These are phyloP conservation scores for Lepus americanus DNA, from an alignment of 2,113 vertebrate species.

Conservation along the genomic window DNA sequence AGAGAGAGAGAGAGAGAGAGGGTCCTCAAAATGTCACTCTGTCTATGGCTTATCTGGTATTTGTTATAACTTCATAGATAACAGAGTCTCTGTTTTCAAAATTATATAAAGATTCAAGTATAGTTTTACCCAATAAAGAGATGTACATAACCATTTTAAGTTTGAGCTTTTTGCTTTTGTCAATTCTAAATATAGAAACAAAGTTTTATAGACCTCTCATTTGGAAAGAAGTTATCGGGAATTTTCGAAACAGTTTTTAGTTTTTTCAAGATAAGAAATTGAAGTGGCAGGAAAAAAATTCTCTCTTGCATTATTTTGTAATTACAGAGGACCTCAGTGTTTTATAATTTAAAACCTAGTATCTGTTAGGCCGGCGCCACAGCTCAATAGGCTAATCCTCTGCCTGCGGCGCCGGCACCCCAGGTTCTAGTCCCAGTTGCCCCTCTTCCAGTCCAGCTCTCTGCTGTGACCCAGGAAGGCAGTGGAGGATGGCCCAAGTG, in stretches of 20 bases:
- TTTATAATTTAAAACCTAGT: neutral
- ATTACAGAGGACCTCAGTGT: neutral
- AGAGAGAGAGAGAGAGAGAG: too few relatives aligned
- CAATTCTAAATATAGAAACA: constrained; percentile 8
- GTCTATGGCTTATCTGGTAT: neutral
- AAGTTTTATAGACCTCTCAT: neutral
- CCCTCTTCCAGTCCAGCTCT: too few relatives aligned
- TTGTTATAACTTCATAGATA: neutral
- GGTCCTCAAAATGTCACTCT: neutral
- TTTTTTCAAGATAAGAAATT: neutral
- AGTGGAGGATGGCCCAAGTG: too few relatives aligned
- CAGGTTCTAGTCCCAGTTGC: too few relatives aligned
- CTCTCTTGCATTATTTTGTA: constrained; percentile 3
- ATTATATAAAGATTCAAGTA: neutral
- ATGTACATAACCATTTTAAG: neutral
- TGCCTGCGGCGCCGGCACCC: too few relatives aligned
- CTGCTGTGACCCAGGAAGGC: too few relatives aligned
- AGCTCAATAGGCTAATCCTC: too few relatives aligned
- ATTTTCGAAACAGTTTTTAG: neutral
- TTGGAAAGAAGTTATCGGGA: constrained; percentile 10
- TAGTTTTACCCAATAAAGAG: neutral
- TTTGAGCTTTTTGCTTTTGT: neutral
- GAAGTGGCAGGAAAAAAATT: neutral
- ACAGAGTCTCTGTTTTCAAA: neutral
- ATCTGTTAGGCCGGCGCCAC: too few relatives aligned